Evolutionary conservation across 1,140 invertebrate species (phyloP), one percentile per base, ranked within the genome.

Genomic region (Sitobion miscanthi): DNA sequence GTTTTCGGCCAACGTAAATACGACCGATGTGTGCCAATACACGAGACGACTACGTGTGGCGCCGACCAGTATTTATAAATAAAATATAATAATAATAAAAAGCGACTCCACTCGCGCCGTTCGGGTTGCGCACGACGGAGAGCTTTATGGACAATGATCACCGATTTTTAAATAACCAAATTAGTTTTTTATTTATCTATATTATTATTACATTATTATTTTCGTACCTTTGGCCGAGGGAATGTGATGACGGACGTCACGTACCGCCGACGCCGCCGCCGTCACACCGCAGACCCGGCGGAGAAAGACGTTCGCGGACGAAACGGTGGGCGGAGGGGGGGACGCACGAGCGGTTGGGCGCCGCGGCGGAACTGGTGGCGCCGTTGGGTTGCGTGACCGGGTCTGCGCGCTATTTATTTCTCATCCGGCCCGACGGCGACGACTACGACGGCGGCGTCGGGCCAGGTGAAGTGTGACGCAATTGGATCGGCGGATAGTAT

Each of bases 281-380:
- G 93, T 62, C 62, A 11, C 90, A 45, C 89, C 54, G 45, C 90
- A 52, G 47, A 88, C 86, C 47, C 47, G n/a, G 23, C 47, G 47
- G 86, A 30, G 45, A 88, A 23, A 88, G 86, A 69, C 45, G 90
- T 30, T 5, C 38, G 83, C 82, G 87, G 91, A 91, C 38, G 94
- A 90, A 82, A 69, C 47, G 94, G 93, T 89, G 93, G 86, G 25
- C 77, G 47, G 52, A 35, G 57, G 82, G 21, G 21, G 62, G 54
- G 69, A 57, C 35, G 69, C 47, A 90, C 94, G 94, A 94, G 94
- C 95, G 94, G 94, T 94, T 94, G 95, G 94, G 95, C 94, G 94
- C 94, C 94, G 95, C 94, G 94, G 94, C 92, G 92, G 54, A 88
- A 88, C 88, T 86, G 77, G 94, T 94, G 95, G 94, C 95, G 94